Evolutionary conservation across 2,888 invertebrate species (phyloP), one percentile per base, ranked within the genome.

Genomic region (Falcaria lacertinaria): DNA sequence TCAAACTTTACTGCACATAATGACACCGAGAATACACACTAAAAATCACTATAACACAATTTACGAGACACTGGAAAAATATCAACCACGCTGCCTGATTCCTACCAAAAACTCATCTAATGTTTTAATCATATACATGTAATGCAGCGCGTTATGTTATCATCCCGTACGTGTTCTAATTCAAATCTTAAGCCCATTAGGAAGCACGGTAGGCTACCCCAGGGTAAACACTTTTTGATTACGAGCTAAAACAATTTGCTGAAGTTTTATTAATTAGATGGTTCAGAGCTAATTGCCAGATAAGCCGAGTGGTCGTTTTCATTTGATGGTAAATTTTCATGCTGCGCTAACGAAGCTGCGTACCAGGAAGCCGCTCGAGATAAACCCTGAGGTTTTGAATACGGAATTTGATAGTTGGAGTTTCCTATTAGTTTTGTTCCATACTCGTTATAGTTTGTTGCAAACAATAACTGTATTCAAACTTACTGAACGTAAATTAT

Each of bases 181-280:
- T 8, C 13, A n/a, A 37, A 15, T 37, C 22, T 37, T 36, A 14
- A 37, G 15, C 22, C 15, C 36, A 13, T 37, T 15, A 19, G 36
- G 4, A 25, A 7, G 14, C 1, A 8, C 35, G n/a, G 17, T 17
- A 4, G 22, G 22, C 37, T 37, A 37, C 22, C 37, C 3, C 14
- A 11, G 13, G 22, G 57, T 59, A 62, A 63, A 58, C 56, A 59
- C 48, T 57, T 62, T 64, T 52, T 62, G 57, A 67, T 70, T 63
- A 61, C 54, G 53, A 63, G 56, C 56, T 58, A 55, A 60, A 54
- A 48, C 47, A 62, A 60, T 66, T 49, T 44, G 42, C 41, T 43
- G 46, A 48, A 55, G 57, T 61, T 58, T 61, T 64, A 62, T 63
- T 64, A 67, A 61, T 63, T 60, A 52, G 38, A 43, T 37, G 35